Conservation (phyloP, 92 coral and sea anemone genomes). For the Phymanthus crucifer region DNA sequence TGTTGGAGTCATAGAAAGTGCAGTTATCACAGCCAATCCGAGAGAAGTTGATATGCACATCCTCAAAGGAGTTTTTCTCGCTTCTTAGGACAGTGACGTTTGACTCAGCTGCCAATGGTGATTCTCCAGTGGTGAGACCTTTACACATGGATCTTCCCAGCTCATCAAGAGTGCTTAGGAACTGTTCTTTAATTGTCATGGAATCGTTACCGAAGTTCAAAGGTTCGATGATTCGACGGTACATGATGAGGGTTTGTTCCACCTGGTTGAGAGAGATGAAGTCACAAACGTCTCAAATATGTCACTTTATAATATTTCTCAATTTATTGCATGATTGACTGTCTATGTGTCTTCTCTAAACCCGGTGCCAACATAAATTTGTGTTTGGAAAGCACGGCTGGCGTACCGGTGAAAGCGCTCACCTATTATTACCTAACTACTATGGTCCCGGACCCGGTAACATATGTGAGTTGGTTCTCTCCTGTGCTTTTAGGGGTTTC, state of each 20-base stretch:
- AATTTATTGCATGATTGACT: no score
- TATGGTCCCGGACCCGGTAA: no score
- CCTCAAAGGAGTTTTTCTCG: constrained; percentile 55
- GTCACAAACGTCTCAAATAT: no score
- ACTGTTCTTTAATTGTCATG: constrained; percentile 53
- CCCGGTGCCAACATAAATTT: no score
- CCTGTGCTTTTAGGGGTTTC: no score
- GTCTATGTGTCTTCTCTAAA: no score
- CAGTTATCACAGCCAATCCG: constrained; percentile 59
- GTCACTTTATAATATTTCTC: no score
- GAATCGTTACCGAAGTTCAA: constrained; percentile 54
- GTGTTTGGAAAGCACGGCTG: no score
- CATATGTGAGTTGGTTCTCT: no score
- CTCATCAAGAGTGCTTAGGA: constrained; percentile 50
- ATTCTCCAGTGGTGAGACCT: constrained; percentile 60
- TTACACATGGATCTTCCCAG: constrained; percentile 77
- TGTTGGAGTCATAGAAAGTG: constrained; percentile 33
- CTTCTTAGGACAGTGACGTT: constrained; percentile 56
- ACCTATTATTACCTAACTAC: no score
- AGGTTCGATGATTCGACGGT: constrained; percentile 49
- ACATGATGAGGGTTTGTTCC: constrained; percentile 43
- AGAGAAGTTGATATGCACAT: constrained; percentile 49
- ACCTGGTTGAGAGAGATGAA: constrained; percentile 63
- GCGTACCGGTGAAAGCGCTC: no score
- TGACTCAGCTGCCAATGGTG: constrained; percentile 61